Evolutionary conservation across 2,797 vertebrate species (phyloP).

Genomic region (Sparus aurata): DNA sequence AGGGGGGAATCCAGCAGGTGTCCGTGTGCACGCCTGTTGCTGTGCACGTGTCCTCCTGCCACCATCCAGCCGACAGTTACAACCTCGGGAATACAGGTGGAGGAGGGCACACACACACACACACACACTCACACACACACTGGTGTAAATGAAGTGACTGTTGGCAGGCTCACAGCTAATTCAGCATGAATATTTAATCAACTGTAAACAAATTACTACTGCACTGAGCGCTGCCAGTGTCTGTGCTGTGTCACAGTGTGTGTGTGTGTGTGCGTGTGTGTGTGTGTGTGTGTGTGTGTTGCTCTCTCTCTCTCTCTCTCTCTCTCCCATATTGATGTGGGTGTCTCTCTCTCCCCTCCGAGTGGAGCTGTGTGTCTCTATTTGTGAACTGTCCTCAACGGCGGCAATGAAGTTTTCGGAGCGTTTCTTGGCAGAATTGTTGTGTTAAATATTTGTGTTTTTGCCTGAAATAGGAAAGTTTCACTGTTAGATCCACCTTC

Average conservation of each 20-base stretch:
- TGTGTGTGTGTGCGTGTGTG: slow-evolving; percentile 8
- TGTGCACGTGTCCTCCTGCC: neutral
- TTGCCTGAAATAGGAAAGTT: neutral
- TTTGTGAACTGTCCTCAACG: slow-evolving; percentile 12
- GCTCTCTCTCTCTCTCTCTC: slow-evolving; percentile 14
- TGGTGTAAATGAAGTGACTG: slow-evolving; percentile 64
- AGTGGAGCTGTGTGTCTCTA: neutral
- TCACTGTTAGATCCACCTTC: neutral
- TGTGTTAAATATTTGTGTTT: slow-evolving; percentile 1
- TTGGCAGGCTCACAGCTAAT: slow-evolving; percentile 69
- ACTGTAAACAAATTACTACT: slow-evolving; percentile 75
- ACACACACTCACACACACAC: slow-evolving; percentile 24
- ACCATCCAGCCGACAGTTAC: neutral
- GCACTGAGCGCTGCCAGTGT: slow-evolving; percentile 46
- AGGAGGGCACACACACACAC: slow-evolving; percentile 26
- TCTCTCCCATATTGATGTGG: slow-evolving; percentile 13
- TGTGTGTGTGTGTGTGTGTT: slow-evolving; percentile 31
- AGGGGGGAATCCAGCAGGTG: slow-evolving; percentile 59
- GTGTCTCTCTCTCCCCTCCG: slow-evolving; percentile 16
- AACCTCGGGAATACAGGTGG: slow-evolving; percentile 6
- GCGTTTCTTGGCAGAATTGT: slow-evolving; percentile 24
- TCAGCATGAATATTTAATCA: slow-evolving; percentile 78
- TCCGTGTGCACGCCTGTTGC: slow-evolving; percentile 8
- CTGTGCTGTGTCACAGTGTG: slow-evolving; percentile 4
- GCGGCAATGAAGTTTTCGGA: neutral